A percentile compares a stretch with the other conserved stretches of the same genome.
phyloP scores from a whole-genome alignment of 2,888 invertebrate genomes.

The Drosophila atripex region DNA sequence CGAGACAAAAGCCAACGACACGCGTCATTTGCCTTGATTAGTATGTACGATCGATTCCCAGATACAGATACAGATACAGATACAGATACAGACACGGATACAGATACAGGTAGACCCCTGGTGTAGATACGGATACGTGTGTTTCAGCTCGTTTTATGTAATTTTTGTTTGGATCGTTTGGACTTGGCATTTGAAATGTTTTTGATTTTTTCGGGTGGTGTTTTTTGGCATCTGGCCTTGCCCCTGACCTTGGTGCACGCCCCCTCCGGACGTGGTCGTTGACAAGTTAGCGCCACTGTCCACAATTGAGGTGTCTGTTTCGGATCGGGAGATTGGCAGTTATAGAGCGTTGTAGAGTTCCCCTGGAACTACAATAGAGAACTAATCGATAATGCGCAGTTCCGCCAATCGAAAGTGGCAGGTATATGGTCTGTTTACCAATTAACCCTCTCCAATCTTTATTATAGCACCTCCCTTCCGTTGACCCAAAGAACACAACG shows the following conservation, averaged over 20 bases:
- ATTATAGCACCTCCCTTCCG: neutral
- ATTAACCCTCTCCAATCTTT: neutral
- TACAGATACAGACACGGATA: slow-evolving; percentile 5
- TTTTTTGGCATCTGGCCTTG: slow-evolving; percentile 25
- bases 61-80: slow-evolving; percentile 34
- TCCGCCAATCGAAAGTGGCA: neutral
- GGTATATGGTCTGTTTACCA: slow-evolving; percentile 16
- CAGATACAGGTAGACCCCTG: slow-evolving; percentile 12
- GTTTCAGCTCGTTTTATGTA: slow-evolving; percentile 26
- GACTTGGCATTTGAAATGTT: slow-evolving; percentile 23
- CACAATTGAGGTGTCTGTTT: slow-evolving; percentile 1
- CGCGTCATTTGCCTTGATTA: slow-evolving; percentile 68
- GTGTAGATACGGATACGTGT: slow-evolving; percentile 35
- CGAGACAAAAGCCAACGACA: slow-evolving; percentile 54
- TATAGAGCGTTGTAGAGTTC: slow-evolving; percentile 9
- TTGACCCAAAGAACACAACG: slow-evolving; percentile 6
- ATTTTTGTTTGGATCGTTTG: slow-evolving; percentile 25
- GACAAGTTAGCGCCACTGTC: slow-evolving; percentile 36
- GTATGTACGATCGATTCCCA: slow-evolving; percentile 51
- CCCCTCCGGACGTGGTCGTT: slow-evolving; percentile 27
- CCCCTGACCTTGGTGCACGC: slow-evolving; percentile 33
- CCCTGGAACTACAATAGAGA: neutral
- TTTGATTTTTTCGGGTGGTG: slow-evolving; percentile 16
- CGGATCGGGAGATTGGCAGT: slow-evolving; percentile 14
- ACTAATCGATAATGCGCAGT: slow-evolving; percentile 16